Conservation (phyloP, 2,888 invertebrate genomes). For the Sabatieria punctata region DNA sequence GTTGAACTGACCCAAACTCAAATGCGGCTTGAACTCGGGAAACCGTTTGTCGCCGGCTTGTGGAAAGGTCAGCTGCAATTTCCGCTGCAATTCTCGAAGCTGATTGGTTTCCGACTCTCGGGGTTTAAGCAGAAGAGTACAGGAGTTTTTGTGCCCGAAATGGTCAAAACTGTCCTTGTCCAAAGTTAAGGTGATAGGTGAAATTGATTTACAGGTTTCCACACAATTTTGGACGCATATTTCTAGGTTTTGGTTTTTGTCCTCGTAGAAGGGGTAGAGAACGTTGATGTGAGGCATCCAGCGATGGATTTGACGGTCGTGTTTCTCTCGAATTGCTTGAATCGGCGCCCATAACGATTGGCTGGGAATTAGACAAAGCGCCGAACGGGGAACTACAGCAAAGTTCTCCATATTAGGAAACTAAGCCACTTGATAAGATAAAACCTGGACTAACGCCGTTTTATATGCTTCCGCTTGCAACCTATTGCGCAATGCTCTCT, state of each 20-base stretch:
- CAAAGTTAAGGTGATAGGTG: not conserved
- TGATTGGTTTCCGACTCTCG: not conserved
- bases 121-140: not conserved
- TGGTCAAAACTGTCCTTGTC: not conserved
- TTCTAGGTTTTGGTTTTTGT: constrained; percentile 1
- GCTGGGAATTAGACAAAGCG: not conserved
- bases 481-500: too few relatives aligned
- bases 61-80: not conserved
- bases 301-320: constrained; percentile 37
- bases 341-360: constrained; percentile 18
- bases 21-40: not conserved
- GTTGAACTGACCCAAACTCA: not conserved
- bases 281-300: not conserved
- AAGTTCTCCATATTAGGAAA: too few relatives aligned
- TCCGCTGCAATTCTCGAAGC: not conserved
- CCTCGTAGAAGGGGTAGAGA: not conserved
- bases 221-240: not conserved
- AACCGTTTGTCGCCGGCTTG: not conserved
- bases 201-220: not conserved
- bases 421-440: too few relatives aligned
- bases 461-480: too few relatives aligned
- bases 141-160: not conserved
- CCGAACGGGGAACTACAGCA: not conserved
- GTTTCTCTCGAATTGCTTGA: constrained; percentile 48
- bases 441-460: too few relatives aligned